A percentile compares a stretch with the other conserved stretches of the same genome.
phyloP scores from a whole-genome alignment of 1,140 invertebrate genomes.

The Physella acuta region DNA sequence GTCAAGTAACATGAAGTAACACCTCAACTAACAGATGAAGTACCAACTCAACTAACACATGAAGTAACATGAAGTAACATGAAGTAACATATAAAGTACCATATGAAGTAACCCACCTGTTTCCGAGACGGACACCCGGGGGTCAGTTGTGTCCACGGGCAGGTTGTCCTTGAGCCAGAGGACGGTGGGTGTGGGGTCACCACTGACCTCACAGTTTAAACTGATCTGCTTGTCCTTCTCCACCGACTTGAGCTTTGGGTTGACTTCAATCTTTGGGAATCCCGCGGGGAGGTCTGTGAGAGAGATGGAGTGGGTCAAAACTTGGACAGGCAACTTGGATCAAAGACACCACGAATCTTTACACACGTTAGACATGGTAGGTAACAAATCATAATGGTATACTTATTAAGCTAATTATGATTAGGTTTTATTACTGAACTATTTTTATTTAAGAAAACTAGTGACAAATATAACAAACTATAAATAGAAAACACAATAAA shows the following conservation, averaged over 20 bases:
- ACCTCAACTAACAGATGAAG: too few relatives aligned
- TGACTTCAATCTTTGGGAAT: constrained; percentile 84
- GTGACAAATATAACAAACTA: too few relatives aligned
- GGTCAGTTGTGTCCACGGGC: constrained; percentile 83
- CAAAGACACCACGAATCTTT: neutral
- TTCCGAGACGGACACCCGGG: constrained; percentile 79
- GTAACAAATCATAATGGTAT: neutral
- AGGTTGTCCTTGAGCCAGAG: constrained; percentile 89
- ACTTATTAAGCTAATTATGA: neutral
- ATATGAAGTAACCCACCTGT: too few relatives aligned
- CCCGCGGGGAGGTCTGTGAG: constrained; percentile 71
- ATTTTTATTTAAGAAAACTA: too few relatives aligned
- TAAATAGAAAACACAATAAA: too few relatives aligned
- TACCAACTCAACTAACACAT: too few relatives aligned
- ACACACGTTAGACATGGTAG: neutral
- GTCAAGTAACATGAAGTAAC: too few relatives aligned
- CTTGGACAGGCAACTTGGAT: too few relatives aligned
- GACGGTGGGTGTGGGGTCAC: constrained; percentile 82
- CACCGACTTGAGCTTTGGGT: constrained; percentile 84
- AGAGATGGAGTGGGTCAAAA: constrained; percentile 17
- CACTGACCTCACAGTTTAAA: constrained; percentile 82
- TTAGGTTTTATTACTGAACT: neutral
- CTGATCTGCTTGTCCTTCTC: constrained; percentile 91
- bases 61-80: too few relatives aligned
- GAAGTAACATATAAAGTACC: too few relatives aligned